phyloP scores from a whole-genome alignment of 2,797 vertebrate species.

The Leucoraja ocellata region DNA sequence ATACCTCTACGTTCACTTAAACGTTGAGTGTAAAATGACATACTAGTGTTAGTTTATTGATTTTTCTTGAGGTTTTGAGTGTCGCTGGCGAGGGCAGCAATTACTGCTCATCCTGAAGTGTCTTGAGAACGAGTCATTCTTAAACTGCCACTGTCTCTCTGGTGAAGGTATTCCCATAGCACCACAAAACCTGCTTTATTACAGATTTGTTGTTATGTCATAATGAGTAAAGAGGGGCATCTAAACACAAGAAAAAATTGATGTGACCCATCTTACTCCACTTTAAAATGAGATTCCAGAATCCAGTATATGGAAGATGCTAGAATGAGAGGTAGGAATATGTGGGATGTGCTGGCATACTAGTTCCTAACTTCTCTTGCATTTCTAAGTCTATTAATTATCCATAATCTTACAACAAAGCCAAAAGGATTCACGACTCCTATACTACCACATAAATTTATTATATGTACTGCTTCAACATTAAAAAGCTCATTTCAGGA shows the following conservation, averaged over 20 bases:
- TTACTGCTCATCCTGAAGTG: too few species aligned
- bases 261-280: not conserved
- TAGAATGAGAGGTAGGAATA: not conserved
- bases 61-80: too few species aligned
- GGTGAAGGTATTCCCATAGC: not conserved
- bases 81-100: too few species aligned
- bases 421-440: too few species aligned
- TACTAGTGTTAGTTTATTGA: too few species aligned
- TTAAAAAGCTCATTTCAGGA: not conserved
- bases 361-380: not conserved
- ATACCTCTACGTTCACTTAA: too few species aligned
- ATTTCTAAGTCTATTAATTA: not conserved
- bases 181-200: not conserved
- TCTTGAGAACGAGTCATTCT: too few species aligned
- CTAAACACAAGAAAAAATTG: not conserved
- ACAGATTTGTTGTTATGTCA: not conserved
- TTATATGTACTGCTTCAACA: not conserved
- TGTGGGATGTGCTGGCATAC: not conserved
- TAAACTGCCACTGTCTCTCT: too few species aligned
- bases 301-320: not conserved
- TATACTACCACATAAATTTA: not conserved
- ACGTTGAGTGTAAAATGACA: too few species aligned
- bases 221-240: not conserved
- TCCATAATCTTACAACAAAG: not conserved
- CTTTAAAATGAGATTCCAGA: not conserved